Conservation (phyloP, 92 coral and sea anemone genomes). For the Virgularia gustaviana region DNA sequence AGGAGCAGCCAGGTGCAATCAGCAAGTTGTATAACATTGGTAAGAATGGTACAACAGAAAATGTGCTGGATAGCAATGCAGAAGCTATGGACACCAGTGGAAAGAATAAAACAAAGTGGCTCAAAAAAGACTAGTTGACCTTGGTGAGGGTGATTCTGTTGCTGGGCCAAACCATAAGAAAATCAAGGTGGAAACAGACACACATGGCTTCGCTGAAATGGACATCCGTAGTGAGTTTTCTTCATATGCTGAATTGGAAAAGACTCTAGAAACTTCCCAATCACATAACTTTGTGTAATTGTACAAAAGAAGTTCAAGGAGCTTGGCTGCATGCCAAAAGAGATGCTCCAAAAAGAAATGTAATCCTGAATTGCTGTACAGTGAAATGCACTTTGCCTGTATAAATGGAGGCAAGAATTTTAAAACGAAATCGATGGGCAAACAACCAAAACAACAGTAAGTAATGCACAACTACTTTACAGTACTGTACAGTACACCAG, state of each 20-base stretch:
- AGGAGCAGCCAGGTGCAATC: background rate
- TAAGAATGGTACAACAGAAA: background rate
- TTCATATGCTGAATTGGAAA: conserved; percentile 5
- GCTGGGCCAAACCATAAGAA: background rate
- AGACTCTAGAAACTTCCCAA: conserved; percentile 14
- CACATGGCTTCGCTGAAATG: background rate
- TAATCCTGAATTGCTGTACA: conserved; percentile 23
- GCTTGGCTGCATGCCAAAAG: conserved; percentile 17
- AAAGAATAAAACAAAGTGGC: background rate
- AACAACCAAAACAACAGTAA: conserved; percentile 38
- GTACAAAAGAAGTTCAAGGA: conserved; percentile 35
- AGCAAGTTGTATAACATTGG: background rate
- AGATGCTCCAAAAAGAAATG: conserved; percentile 37
- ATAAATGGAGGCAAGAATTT: conserved; percentile 41
- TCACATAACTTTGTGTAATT: conserved; percentile 16
- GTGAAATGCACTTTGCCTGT: conserved; percentile 29
- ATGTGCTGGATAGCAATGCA: background rate
- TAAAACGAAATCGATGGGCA: conserved; percentile 20
- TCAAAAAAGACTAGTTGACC: background rate
- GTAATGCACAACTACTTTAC: too few relatives aligned
- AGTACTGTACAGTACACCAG: too few relatives aligned
- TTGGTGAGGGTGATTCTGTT: background rate
- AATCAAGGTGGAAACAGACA: background rate
- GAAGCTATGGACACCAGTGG: background rate
- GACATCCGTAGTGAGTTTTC: conserved; percentile 13